A percentile compares a stretch with the other conserved stretches of the same genome.
phyloP scores from a whole-genome alignment of 1,140 invertebrate species.

The Pogonomyrmex californicus region DNA sequence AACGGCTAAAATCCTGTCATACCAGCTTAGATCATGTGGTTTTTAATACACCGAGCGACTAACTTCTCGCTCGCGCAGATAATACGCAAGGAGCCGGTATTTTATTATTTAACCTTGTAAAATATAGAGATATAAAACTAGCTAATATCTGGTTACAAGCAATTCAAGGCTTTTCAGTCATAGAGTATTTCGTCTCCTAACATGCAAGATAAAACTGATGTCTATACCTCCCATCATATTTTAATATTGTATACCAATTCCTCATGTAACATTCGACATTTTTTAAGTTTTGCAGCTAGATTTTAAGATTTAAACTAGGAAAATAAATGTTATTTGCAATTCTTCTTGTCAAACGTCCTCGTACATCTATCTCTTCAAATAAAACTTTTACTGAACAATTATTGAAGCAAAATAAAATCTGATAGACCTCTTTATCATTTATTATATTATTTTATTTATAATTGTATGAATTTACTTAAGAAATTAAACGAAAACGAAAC shows the following conservation, averaged over 20 bases:
- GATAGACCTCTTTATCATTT: neutral
- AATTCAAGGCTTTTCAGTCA: neutral
- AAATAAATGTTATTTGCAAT: neutral
- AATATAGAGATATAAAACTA: constrained; percentile 16
- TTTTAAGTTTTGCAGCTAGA: no score
- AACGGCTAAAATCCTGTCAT: constrained; percentile 3
- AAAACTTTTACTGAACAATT: neutral
- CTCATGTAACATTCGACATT: no score
- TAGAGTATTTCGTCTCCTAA: neutral
- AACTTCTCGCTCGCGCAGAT: neutral
- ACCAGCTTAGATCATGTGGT: neutral
- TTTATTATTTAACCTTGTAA: constrained; percentile 18
- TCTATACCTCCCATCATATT: neutral
- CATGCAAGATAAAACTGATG: neutral
- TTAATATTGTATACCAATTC: neutral
- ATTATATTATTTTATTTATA: neutral
- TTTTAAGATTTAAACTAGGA: neutral
- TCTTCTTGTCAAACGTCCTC: neutral
- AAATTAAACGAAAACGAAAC: neutral
- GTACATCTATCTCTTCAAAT: neutral
- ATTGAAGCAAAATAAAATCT: neutral
- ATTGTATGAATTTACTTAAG: neutral
- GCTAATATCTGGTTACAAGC: neutral
- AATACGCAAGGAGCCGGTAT: neutral
- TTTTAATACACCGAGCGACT: constrained; percentile 30